Base-by-base conservation (phyloP, 2,888 invertebrate species). In the Andrena praecox region DNA sequence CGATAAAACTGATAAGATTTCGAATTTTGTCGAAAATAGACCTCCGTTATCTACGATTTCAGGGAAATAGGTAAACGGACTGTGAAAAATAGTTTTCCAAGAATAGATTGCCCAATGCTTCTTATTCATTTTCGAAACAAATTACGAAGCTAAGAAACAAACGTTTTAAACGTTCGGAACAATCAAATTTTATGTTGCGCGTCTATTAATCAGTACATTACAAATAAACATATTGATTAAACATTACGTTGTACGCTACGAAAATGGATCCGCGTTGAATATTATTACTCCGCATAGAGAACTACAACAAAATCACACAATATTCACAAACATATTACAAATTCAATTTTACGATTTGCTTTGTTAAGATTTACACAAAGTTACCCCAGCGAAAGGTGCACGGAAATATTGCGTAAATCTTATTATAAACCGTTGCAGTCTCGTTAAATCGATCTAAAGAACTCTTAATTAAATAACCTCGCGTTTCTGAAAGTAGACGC, bases 1-100 rank as follows among this genome's bases (percentile, higher is more conserved):
- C 50, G 79, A 79, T 79, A 79, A 72, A 71, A 70, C 27, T 72
- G 84, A 84, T 84, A 84, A 84, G 83, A 76, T 75, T 79, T n/a
- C 31, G 2, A 67, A 70, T 62, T 82, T 16, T 64, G 63, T 63
- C 50, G n/a, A 68, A 72, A 50, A 10, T 80, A 42, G 12, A 50
- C 27, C 10, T 10, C 2, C 24, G 48, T 71, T 80, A 80, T 72
- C 72, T 50, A 29, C 2, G 24, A 63, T 67, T 12, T 63, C 48
- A 29, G n/a, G 4, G 3, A 33, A 50, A 42, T 48, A 54, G 24
- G 42, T 2, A 68, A 56, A 4, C 7, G 0, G 7, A 20, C 8
- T 2, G 20, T 6, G 10, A 63, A 24, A 35, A 63, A 35, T 35
- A 63, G 20, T 52, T 52, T 20, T 52, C 52, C 20, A n/a, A 42